Evolutionary conservation across 1,140 invertebrate genomes (phyloP).

Genomic region (Diploscapter pachys): DNA sequence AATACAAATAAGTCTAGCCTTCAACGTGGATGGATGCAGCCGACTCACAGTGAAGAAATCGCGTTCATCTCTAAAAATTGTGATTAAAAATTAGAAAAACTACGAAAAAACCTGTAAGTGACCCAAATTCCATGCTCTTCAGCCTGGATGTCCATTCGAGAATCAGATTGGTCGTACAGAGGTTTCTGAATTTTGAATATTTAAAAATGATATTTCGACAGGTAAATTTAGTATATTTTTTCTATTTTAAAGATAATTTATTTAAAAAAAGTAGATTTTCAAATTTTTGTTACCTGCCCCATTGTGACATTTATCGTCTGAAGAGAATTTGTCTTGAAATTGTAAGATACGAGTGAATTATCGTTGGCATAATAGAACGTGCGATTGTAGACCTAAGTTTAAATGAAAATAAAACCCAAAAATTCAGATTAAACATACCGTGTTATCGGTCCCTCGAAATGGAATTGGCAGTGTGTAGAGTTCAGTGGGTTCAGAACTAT

Average conservation of each 20-base stretch:
- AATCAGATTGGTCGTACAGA: background rate
- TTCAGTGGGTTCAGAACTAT: background rate
- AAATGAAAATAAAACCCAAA: too few relatives aligned
- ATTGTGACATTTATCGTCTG: background rate
- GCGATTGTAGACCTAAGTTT: background rate
- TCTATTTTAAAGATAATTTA: background rate
- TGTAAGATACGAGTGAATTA: constrained; percentile 1
- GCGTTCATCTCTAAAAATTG: background rate
- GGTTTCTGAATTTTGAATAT: background rate
- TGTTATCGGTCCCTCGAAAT: constrained; percentile 14
- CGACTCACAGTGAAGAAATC: background rate
- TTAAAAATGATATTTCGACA: too few relatives aligned
- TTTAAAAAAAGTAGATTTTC: too few relatives aligned
- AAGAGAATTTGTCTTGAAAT: background rate
- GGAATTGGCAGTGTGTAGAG: constrained; percentile 13
- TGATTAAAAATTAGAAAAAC: too few relatives aligned
- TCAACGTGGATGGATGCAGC: constrained; percentile 7
- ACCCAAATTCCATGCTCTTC: constrained; percentile 16
- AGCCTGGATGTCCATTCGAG: constrained; percentile 6
- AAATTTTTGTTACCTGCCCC: background rate
- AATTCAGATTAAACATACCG: background rate
- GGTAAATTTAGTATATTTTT: too few relatives aligned
- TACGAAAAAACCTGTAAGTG: background rate
- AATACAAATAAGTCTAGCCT: background rate
- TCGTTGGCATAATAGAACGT: constrained; percentile 5